Percentiles rank a stretch among this genome's conserved stretches.
These are phyloP conservation scores for Yponomeuta sedellus DNA, from an alignment of 2,888 invertebrate genomes.

Conservation along the genomic window DNA sequence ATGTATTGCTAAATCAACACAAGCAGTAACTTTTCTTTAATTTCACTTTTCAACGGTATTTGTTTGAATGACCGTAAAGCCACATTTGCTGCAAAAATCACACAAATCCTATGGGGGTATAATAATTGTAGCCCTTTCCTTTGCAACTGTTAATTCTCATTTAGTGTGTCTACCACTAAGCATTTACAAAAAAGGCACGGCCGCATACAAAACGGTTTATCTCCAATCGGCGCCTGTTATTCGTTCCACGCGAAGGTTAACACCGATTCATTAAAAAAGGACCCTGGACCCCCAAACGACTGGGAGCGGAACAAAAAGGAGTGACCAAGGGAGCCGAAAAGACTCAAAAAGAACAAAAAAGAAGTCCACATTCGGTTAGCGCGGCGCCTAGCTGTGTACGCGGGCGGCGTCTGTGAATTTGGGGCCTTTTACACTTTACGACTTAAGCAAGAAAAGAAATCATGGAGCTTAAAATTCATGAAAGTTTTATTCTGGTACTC, in stretches of 20 bases:
- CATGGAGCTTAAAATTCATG: no score
- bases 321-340: background rate
- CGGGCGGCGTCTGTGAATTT: conserved; percentile 70
- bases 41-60: no score
- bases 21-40: no score
- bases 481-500: no score
- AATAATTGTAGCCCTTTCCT: background rate
- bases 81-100: no score
- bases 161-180: conserved; percentile 26
- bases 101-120: no score
- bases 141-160: background rate
- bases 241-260: conserved; percentile 72
- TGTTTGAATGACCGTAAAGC: no score
- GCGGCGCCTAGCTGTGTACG: conserved; percentile 70
- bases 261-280: conserved; percentile 74
- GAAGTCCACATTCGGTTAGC: conserved; percentile 26
- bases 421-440: conserved; percentile 46
- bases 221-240: conserved; percentile 74
- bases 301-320: conserved; percentile 36
- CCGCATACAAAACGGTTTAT: conserved; percentile 39
- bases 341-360: conserved; percentile 34
- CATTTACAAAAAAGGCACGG: background rate
- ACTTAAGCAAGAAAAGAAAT: conserved; percentile 18
- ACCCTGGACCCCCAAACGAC: conserved; percentile 72
- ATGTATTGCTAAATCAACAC: no score